Base-by-base conservation (phyloP, 2,113 vertebrate species). In the Grallaria varia region DNA sequence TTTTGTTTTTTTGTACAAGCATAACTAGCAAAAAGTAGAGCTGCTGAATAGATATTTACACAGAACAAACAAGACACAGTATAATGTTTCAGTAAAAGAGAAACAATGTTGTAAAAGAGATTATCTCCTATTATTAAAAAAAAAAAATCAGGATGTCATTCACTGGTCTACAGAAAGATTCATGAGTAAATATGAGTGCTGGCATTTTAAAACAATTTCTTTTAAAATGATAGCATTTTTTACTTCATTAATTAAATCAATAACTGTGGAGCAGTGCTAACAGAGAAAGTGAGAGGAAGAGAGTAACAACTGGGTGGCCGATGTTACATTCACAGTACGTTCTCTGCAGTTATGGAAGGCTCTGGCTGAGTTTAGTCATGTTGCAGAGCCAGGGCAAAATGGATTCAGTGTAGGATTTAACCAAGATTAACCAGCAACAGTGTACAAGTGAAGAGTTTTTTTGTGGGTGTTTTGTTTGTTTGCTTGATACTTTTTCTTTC, bases 251-350 rank as follows among this genome's bases (percentile, higher is more conserved):
- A 69, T 68, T 58, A 76, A 25, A 76, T 84, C 23, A 82, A 2
- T 62, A 64, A 23, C 40, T 50, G 45, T n/a, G 17, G 27, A n/a
- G 19, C 37, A 69, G 31, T 25, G 20, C 10, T 78, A 79, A 50
- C 24, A 64, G 39, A 71, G 39, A 67, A 87, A 87, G 14, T n/a
- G 59, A 23, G 28, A 85, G 7, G 37, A 60, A 84, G 74, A 66
- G 4, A 5, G 17, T 49, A 60, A 72, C 0, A 0, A 9, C 0
- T 89, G 20, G 18, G 37, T n/a, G n/a, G n/a, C n/a, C n/a, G n/a
- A n/a, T n/a, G n/a, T 94, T 24, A 50, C 15, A 24, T 10, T 31
- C n/a, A 14, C 31, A 27, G 4, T 31, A 42, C 9, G 4, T 52
- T 76, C 40, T 76, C 21, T 53, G 53, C 64, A 66, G 7, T 10